These are phyloP conservation scores for Drosophila pullipes DNA, from an alignment of 2,888 invertebrate genomes.

Conservation along the genomic window DNA sequence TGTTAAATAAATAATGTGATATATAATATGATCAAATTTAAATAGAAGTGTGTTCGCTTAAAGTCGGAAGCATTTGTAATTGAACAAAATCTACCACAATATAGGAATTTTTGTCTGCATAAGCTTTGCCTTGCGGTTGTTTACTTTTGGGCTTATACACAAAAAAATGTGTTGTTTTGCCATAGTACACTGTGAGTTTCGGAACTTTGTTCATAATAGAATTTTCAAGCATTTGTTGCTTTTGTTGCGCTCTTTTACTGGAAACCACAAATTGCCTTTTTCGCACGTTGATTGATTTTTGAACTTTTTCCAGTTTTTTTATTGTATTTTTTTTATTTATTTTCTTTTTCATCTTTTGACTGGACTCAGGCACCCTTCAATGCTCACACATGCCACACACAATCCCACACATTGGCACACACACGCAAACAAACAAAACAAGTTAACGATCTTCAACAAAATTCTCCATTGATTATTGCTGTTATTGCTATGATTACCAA, in stretches of 20 bases:
- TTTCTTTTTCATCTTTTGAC: slow-evolving; percentile 29
- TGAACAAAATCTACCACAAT: accelerated
- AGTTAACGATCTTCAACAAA: background rate
- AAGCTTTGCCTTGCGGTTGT: background rate
- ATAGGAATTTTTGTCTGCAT: background rate
- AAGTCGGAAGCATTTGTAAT: background rate
- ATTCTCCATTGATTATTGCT: slow-evolving; percentile 31
- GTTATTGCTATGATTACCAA: slow-evolving; percentile 30
- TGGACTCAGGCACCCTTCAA: slow-evolving; percentile 15
- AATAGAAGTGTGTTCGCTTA: background rate
- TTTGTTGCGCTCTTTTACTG: slow-evolving; percentile 38
- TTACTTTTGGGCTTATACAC: background rate
- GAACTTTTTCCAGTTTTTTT: slow-evolving; percentile 58
- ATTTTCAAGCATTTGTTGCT: slow-evolving; percentile 66
- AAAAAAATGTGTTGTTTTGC: background rate
- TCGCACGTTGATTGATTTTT: slow-evolving; percentile 80
- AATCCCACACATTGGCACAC: background rate
- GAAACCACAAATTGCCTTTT: slow-evolving; percentile 77
- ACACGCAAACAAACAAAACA: background rate
- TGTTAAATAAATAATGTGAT: background rate
- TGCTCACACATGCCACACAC: slow-evolving; percentile 4
- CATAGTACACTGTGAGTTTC: slow-evolving; percentile 29
- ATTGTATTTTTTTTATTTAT: slow-evolving; percentile 22
- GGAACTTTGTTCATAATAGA: slow-evolving; percentile 75
- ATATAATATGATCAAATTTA: background rate